Evolutionary conservation across 2,113 vertebrate genomes (phyloP).

Genomic region (Xyliphius kryptos): DNA sequence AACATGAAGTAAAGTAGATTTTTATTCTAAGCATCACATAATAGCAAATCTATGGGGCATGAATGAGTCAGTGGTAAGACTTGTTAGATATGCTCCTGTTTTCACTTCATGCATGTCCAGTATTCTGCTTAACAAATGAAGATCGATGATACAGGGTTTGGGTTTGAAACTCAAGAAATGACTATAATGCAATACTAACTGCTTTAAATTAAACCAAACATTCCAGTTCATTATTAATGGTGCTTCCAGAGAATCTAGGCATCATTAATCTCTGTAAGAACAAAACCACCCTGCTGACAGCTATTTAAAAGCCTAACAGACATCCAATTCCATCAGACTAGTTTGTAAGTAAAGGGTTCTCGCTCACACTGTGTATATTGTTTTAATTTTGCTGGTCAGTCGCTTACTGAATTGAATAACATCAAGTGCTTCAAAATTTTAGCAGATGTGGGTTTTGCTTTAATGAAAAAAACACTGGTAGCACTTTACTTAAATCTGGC

Average conservation of each 20-base stretch:
- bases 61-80: conserved; percentile 21
- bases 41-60: conserved; percentile 10
- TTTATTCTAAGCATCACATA: conserved; percentile 10
- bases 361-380: conserved; percentile 6
- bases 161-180: conserved; percentile 3
- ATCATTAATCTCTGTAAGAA: conserved; percentile 7
- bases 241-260: conserved; percentile 15
- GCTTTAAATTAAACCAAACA: conserved; percentile 15
- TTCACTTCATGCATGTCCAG: conserved; percentile 1
- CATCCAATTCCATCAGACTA: conserved; percentile 21
- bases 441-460: conserved; percentile 16
- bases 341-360: conserved; percentile 9
- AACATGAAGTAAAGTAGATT: no score
- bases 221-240: conserved; percentile 21
- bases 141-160: neutral
- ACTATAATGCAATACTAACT: conserved; percentile 8
- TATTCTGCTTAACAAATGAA: conserved; percentile 7
- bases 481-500: no score
- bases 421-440: neutral
- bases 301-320: conserved; percentile 7
- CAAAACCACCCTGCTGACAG: conserved; percentile 10
- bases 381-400: conserved; percentile 27
- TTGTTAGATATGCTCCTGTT: conserved; percentile 3
- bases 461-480: conserved; percentile 3
- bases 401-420: conserved; percentile 10